phyloP scores from a whole-genome alignment of 1,140 invertebrate species.

The Drosophila nigrodunni region DNA sequence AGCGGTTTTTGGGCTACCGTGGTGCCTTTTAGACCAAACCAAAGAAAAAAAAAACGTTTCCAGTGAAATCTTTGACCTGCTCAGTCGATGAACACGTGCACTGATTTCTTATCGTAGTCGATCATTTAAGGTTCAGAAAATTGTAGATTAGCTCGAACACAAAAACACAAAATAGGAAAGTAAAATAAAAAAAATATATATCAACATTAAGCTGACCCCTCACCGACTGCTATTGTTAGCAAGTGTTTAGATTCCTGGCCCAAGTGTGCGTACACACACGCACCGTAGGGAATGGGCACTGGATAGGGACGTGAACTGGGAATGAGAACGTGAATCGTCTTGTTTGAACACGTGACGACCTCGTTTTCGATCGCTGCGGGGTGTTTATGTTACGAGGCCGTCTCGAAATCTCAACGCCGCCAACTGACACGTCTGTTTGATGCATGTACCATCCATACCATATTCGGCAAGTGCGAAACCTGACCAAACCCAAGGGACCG shows the following conservation, averaged over 20 bases:
- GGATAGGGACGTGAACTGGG: constrained; percentile 1
- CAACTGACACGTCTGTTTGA: constrained; percentile 61
- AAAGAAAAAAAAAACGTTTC: constrained; percentile 29
- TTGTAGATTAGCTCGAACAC: constrained; percentile 66
- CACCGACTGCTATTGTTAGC: constrained; percentile 40
- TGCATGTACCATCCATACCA: constrained; percentile 19
- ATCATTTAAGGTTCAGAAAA: constrained; percentile 73
- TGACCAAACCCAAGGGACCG: constrained; percentile 13
- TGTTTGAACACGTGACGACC: constrained; percentile 80
- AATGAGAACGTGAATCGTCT: constrained; percentile 43
- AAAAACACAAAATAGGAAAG: constrained; percentile 41
- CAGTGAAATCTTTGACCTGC: constrained; percentile 60
- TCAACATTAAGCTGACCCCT: constrained; percentile 72
- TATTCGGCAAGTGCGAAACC: constrained; percentile 50
- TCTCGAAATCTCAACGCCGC: constrained; percentile 44
- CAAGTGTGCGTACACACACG: constrained; percentile 41
- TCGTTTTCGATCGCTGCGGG: constrained; percentile 72
- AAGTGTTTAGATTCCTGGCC: constrained; percentile 41
- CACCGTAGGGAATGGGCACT: constrained; percentile 20
- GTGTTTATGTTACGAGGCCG: constrained; percentile 44
- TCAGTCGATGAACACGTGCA: constrained; percentile 71
- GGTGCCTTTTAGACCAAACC: constrained; percentile 48
- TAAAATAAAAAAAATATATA: constrained; percentile 46
- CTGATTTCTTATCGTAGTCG: constrained; percentile 75
- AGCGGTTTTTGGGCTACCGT: constrained; percentile 65